Evolutionary conservation across 2,113 vertebrate species (phyloP), one percentile per base, ranked within the genome.

Genomic region (Scophthalmus maximus): DNA sequence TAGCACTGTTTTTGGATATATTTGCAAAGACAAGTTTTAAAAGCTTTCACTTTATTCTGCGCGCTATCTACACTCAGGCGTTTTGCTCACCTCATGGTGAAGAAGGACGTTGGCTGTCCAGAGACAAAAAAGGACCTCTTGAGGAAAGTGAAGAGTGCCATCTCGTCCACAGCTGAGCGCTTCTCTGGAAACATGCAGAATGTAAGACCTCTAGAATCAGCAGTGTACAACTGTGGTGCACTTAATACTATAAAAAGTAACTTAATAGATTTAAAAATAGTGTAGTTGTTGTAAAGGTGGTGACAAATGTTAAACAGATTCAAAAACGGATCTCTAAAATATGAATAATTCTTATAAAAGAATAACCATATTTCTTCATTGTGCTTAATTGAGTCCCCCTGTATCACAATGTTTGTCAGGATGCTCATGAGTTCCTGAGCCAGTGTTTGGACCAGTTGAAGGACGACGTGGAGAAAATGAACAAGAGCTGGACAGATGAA

Each of bases 161-260:
- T 99, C 91, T 99, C 97, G 30, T 95, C 97, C 71, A 99, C 97
- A 3, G 98, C 97, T 12, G 98, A 99, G 89, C 93, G 98, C 26
- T 99, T 99, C 89, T 99, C 98, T 80, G 98, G 98, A 50, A 99
- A 99, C 88, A 95, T 97, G 95, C 98, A 99, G 85, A 99, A 99
- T 15, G 98, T 99, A 91, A 96, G 96, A 88, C 11, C n/a, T 23
- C 49, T 51, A 50, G 3, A 29, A 26, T 56, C 30, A 34, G 29
- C 5, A 26, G 14, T 26, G 52, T 25, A 32, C n/a, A n/a, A n/a
- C n/a, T n/a, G 2, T 27, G 2, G 5, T 44, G 8, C 32, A 3
- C 9, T 17, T 14, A 2, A 32, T 4, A 0, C n/a, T n/a, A n/a
- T n/a, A 42, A 17, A 17, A 25, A 18, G 17, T 68, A 7, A 4